Evolutionary conservation across 2,888 invertebrate genomes (phyloP).

Genomic region (Oligia latruncula): DNA sequence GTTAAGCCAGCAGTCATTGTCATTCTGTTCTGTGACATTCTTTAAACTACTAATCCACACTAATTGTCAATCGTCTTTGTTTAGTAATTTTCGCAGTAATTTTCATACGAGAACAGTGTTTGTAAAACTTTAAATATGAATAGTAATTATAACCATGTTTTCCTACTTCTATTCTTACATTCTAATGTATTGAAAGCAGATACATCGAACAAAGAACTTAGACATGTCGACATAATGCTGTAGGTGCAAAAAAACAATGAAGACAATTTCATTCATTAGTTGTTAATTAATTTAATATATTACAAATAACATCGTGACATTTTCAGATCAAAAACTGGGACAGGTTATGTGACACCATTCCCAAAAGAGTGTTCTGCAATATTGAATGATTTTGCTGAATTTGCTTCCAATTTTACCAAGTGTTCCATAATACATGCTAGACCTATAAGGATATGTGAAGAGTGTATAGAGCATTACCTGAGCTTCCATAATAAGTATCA

Average conservation of each 20-base stretch:
- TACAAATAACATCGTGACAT: background rate
- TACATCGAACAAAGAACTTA: slow-evolving; percentile 34
- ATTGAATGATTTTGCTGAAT: slow-evolving; percentile 87
- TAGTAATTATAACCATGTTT: slow-evolving; percentile 34
- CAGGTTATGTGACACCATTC: slow-evolving; percentile 63
- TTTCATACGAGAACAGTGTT: background rate
- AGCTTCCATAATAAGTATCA: slow-evolving; percentile 87
- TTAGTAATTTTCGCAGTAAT: background rate
- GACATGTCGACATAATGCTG: slow-evolving; percentile 28
- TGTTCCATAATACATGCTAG: slow-evolving; percentile 91
- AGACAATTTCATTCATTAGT: background rate
- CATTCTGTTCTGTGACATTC: no score
- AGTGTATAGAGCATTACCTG: slow-evolving; percentile 89
- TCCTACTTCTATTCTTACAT: slow-evolving; percentile 52
- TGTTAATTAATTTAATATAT: background rate
- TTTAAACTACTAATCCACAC: no score
- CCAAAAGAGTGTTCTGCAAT: slow-evolving; percentile 76
- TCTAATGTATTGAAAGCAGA: slow-evolving; percentile 64
- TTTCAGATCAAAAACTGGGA: slow-evolving; percentile 69
- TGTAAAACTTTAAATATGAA: slow-evolving; percentile 52
- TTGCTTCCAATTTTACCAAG: slow-evolving; percentile 90
- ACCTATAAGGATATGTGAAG: slow-evolving; percentile 91
- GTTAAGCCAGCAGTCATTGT: no score
- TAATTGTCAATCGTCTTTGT: background rate
- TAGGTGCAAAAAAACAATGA: slow-evolving; percentile 15